Evolutionary conservation across 2,888 invertebrate species (phyloP), one percentile per base, ranked within the genome.

Genomic region (Caenorhabditis sp.): DNA sequence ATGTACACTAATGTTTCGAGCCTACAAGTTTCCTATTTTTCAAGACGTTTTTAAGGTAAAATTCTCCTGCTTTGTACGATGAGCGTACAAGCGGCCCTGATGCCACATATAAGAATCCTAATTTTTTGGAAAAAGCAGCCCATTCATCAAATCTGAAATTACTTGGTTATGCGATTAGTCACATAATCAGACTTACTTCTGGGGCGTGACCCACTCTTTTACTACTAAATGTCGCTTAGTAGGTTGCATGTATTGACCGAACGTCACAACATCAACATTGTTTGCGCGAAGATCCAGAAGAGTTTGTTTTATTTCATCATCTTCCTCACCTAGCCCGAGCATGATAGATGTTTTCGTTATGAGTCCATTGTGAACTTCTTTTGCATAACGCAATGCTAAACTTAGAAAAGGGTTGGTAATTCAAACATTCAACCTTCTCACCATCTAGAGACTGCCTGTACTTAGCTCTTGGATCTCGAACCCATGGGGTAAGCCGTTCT

Each of bases 221-320:
- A 88, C 86, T n/a, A 86, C 94, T 27, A 99, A 90, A 89, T 99
- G 99, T 10, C 93, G 91, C 87, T 95, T 97, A 0, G 97, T 99
- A 0, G 99, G 99, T 88, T 99, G 99, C 97, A 99, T 99, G 89
- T 99, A 99, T 88, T 99, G 99, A 0, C 99, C 99, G 5, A 99
- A 90, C 0, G 99, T 99, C 0, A 99, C 89, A 88, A 97, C 97
- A 89, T 97, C 97, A 0, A 99, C 97, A 43, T 92, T 93, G 53
- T 74, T 77, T 1, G 53, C 49, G 4, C 80, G 74, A n/a, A 86
- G 69, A 70, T 86, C 85, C 17, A 14, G 54, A 69, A 86, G 68
- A 31, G 80, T 76, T 58, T 77, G 68, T 55, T 77, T 72, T 24
- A 86, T 75, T 67, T 96, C 93, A 51, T 92, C 91, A 84, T 96